These are phyloP conservation scores for Ophiothrix spiculata DNA, from an alignment of 35 echinoderm and acorn worm species.

Conservation along the genomic window DNA sequence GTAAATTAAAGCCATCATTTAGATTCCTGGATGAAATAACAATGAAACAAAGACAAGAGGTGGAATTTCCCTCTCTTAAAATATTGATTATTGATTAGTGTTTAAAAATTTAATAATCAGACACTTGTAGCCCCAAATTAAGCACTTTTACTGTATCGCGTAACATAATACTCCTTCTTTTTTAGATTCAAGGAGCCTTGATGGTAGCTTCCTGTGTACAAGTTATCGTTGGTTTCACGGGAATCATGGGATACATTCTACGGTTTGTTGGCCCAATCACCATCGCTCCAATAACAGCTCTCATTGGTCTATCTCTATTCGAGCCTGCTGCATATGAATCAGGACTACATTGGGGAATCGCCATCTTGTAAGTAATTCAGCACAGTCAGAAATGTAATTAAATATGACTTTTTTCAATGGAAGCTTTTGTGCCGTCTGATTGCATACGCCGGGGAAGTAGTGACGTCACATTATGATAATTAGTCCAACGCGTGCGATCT, in stretches of 20 bases:
- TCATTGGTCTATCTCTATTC: conserved; percentile 83
- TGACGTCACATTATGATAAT: too few species aligned
- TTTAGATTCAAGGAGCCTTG: conserved; percentile 77
- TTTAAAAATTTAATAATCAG: too few species aligned
- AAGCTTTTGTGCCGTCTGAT: not conserved
- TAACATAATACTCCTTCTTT: too few species aligned
- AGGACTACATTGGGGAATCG: conserved; percentile 71
- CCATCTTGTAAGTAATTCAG: conserved; percentile 50
- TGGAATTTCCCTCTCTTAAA: too few species aligned
- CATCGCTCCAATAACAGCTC: conserved; percentile 78
- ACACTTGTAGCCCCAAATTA: too few species aligned
- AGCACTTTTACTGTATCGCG: too few species aligned
- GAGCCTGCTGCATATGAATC: conserved; percentile 42
- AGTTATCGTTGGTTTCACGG: conserved; percentile 80
- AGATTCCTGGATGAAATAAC: too few species aligned
- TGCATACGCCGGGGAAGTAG: too few species aligned
- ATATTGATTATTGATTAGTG: too few species aligned
- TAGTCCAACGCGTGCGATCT: too few species aligned
- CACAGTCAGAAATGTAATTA: not conserved
- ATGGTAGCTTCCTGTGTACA: conserved; percentile 62
- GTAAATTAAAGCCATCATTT: too few species aligned
- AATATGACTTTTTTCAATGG: not conserved
- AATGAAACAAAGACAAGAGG: too few species aligned
- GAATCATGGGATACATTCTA: conserved; percentile 71
- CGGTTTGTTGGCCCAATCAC: conserved; percentile 81